phyloP scores from a whole-genome alignment of 53 echinoderm and acorn worm species.

The Mesocentrotus franciscanus region DNA sequence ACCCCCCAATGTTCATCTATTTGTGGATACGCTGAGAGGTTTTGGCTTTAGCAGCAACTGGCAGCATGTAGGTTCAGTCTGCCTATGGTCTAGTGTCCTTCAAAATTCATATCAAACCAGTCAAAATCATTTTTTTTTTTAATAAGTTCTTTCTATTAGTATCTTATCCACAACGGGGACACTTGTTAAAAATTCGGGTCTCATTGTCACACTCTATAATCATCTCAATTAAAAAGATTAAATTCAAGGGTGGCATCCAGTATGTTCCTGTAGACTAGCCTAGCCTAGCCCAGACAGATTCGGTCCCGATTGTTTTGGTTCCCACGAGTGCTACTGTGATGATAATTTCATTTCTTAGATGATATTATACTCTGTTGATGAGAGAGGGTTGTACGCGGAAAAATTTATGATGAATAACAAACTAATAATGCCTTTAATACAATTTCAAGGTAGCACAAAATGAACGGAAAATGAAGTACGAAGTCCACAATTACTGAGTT shows the following conservation, averaged over 20 bases:
- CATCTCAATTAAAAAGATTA: no score
- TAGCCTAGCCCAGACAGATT: not conserved
- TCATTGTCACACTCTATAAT: no score
- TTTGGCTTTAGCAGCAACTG: not conserved
- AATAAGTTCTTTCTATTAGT: no score
- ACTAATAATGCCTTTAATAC: no score
- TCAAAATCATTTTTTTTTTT: no score
- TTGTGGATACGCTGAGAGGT: not conserved
- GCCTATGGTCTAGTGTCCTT: no score
- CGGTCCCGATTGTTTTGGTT: not conserved
- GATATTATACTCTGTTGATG: not conserved
- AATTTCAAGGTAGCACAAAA: no score
- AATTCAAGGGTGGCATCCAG: not conserved
- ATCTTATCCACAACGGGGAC: no score
- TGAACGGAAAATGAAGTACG: no score
- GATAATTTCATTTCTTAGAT: conserved; percentile 10
- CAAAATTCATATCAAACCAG: no score
- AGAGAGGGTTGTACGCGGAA: not conserved
- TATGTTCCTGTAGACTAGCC: not conserved
- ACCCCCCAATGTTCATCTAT: not conserved
- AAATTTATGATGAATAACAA: not conserved
- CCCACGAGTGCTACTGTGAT: conserved; percentile 18
- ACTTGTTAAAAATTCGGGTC: no score
- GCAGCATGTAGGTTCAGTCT: not conserved
- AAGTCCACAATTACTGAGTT: no score